Percentiles rank a stretch among this genome's conserved stretches.
These are phyloP conservation scores for Cavia aperea DNA, from an alignment of 2,113 vertebrate species.

Conservation along the genomic window DNA sequence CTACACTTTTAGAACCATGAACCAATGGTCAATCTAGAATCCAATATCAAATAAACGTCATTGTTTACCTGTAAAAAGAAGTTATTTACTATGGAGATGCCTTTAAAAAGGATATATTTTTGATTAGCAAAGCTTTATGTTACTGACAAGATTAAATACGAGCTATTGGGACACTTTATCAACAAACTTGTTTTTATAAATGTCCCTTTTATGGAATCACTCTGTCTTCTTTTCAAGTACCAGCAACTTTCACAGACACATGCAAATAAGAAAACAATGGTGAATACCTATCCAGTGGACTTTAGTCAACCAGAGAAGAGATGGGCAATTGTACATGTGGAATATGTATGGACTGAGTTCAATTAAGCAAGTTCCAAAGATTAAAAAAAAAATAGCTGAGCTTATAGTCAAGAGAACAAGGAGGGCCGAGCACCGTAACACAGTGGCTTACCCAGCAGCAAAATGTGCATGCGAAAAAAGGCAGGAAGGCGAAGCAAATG, in stretches of 20 bases:
- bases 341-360: not conserved
- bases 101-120: constrained; percentile 3
- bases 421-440: not conserved
- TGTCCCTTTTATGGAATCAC: not conserved
- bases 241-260: not conserved
- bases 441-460: not conserved
- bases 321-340: not conserved
- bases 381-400: not conserved
- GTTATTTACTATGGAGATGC: not conserved
- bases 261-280: not conserved
- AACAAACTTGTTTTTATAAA: not conserved
- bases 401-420: not conserved
- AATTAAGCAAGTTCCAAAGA: not conserved
- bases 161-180: not conserved
- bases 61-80: constrained; percentile 4
- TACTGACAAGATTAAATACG: not conserved
- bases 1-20: not conserved
- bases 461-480: accelerated
- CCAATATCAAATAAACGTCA: not conserved
- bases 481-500: not conserved
- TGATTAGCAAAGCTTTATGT: not conserved
- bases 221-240: constrained; percentile 3
- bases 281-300: not conserved
- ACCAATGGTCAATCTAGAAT: not conserved
- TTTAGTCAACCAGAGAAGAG: not conserved